Evolutionary conservation across 2,888 invertebrate species (phyloP).

Genomic region (Hyposoter didymator): DNA sequence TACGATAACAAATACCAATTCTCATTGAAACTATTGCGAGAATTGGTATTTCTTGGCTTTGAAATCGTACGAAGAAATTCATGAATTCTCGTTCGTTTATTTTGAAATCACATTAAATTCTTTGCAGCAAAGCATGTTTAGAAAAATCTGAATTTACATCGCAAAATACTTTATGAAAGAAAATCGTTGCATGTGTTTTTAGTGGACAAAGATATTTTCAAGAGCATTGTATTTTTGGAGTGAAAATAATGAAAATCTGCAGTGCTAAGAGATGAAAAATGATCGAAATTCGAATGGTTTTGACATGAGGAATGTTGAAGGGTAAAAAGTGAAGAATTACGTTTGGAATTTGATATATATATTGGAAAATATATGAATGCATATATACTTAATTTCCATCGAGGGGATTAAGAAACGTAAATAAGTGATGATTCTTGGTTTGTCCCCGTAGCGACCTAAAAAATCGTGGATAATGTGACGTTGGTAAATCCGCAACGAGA

Average conservation of each 20-base stretch:
- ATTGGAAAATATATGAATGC: constrained; percentile 6
- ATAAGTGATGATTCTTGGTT: constrained; percentile 72
- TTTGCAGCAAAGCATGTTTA: background rate
- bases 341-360: background rate
- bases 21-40: background rate
- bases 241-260: background rate
- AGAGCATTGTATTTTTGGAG: background rate
- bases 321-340: background rate
- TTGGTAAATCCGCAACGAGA: constrained; percentile 39
- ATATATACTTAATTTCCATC: constrained; percentile 32
- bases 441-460: constrained; percentile 76
- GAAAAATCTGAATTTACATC: background rate
- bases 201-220: background rate
- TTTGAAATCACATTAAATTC: background rate
- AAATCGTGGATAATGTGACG: constrained; percentile 63
- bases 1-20: background rate
- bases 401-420: constrained; percentile 42
- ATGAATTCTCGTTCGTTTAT: background rate
- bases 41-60: background rate
- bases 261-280: background rate
- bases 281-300: background rate
- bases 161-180: background rate
- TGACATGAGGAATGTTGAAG: background rate
- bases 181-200: background rate
- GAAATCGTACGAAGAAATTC: background rate